Conservation (phyloP, 2,113 vertebrate genomes). For the Ailurus styani region DNA sequence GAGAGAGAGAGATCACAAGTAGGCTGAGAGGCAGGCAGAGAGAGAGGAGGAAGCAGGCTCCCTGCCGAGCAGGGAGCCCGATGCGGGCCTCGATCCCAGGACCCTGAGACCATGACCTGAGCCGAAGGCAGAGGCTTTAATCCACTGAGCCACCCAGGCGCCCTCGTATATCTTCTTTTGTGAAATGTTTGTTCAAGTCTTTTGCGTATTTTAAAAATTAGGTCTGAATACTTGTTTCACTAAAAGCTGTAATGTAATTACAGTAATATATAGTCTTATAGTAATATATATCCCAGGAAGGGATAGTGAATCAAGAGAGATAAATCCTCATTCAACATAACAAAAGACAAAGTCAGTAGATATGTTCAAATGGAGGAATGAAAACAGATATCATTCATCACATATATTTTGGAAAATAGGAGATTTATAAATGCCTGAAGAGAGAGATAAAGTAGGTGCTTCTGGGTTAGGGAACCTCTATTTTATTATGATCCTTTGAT, state of each 20-base stretch:
- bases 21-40: too few relatives aligned
- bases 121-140: too few relatives aligned
- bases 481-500: background rate
- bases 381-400: background rate
- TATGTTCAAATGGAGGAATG: background rate
- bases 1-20: too few relatives aligned
- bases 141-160: too few relatives aligned
- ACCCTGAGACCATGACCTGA: too few relatives aligned
- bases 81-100: too few relatives aligned
- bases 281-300: background rate
- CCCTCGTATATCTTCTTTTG: background rate
- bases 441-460: background rate
- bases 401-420: background rate
- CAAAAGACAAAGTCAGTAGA: background rate
- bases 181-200: background rate
- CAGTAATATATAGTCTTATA: background rate
- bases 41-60: too few relatives aligned
- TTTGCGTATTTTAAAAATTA: background rate
- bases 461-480: background rate
- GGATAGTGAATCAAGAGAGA: background rate
- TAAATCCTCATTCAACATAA: background rate
- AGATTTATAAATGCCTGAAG: background rate
- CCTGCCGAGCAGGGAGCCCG: too few relatives aligned
- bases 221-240: background rate
- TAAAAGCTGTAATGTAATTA: background rate